Evolutionary conservation across 2,113 vertebrate species (phyloP).

Genomic region (Tichodroma muraria): DNA sequence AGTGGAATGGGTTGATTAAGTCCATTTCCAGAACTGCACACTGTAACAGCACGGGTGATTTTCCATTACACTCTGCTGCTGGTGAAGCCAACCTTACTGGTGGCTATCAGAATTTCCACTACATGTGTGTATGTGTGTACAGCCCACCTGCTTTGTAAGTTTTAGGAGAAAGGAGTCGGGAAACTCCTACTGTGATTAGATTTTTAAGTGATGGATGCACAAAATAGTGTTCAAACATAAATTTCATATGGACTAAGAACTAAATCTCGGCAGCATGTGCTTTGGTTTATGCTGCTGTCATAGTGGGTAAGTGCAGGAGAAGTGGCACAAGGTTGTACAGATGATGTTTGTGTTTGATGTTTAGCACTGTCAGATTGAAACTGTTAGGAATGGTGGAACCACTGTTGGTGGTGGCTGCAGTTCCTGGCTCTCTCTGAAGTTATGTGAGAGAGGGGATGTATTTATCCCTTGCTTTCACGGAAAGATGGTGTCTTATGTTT

Average conservation of each 20-base stretch:
- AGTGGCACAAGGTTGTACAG: background rate
- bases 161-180: background rate
- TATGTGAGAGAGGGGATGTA: background rate
- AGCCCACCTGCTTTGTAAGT: background rate
- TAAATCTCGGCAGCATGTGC: background rate
- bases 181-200: background rate
- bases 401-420: background rate
- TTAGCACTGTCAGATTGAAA: background rate
- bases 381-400: too few relatives aligned
- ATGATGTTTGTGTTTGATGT: background rate
- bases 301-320: too few relatives aligned
- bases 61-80: background rate
- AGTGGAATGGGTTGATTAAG: background rate
- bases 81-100: background rate
- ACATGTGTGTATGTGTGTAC: rapidly evolving
- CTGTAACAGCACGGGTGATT: background rate
- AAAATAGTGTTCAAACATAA: background rate
- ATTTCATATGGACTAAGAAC: background rate
- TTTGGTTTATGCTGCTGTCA: background rate
- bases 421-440: background rate
- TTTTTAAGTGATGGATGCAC: background rate
- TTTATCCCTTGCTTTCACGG: background rate
- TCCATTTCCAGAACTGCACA: background rate
- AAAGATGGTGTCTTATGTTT: background rate
- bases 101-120: background rate